A percentile compares a stretch with the other conserved stretches of the same genome.
Conservation (phyloP, 2,113 vertebrate species). For the Fregata magnificens region DNA sequence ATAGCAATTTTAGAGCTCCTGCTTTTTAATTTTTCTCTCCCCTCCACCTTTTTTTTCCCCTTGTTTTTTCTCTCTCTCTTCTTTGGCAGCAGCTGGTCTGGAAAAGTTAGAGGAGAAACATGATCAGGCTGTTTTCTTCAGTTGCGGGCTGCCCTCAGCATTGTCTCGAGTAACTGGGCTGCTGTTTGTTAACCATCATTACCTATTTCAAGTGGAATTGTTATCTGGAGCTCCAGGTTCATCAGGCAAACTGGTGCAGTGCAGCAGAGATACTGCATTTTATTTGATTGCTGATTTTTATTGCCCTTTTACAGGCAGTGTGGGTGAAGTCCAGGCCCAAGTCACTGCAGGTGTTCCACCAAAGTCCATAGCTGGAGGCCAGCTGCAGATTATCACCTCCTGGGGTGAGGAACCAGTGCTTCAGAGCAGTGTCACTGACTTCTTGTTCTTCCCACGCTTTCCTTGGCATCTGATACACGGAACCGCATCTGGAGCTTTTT, state of each 20-base stretch:
- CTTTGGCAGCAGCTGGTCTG: constrained; percentile 5
- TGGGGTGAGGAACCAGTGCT: not conserved
- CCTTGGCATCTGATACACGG: not conserved
- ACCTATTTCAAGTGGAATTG: not conserved
- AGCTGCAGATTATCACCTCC: not conserved
- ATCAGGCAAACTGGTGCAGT: constrained; percentile 12
- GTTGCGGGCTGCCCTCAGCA: rapidly evolving
- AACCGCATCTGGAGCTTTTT: not conserved
- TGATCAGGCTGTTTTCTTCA: constrained; percentile 9
- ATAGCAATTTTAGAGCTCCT: not conserved
- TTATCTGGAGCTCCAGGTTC: constrained; percentile 25
- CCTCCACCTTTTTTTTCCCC: not conserved
- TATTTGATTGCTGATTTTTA: not conserved
- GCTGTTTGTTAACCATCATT: not conserved
- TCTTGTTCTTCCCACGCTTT: not conserved
- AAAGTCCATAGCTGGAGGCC: not conserved
- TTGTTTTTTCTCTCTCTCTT: not conserved
- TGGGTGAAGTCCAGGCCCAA: not conserved
- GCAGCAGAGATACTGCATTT: not conserved
- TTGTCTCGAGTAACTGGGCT: not conserved
- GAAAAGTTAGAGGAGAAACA: constrained; percentile 3
- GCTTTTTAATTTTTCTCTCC: not conserved
- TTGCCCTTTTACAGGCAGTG: not conserved
- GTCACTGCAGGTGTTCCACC: not conserved
- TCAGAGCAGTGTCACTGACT: not conserved